Percentiles rank a stretch among this genome's conserved stretches.
phyloP scores from a whole-genome alignment of 1,140 invertebrate species.

The Cotesia chilonis region DNA sequence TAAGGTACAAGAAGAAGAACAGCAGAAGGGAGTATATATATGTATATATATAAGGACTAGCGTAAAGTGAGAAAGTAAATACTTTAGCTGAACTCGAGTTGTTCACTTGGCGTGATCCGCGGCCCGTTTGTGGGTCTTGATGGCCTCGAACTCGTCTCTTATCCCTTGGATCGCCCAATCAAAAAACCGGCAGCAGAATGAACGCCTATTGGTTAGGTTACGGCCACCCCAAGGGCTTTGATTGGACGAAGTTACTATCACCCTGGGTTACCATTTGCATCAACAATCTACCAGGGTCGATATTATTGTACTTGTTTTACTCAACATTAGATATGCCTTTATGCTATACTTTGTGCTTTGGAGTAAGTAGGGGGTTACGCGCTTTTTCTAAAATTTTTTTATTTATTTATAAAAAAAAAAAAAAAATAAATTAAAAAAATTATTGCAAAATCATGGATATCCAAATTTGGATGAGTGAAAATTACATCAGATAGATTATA shows the following conservation, averaged over 20 bases:
- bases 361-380: too few species aligned
- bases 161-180: conserved; percentile 63
- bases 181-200: conserved; percentile 58
- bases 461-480: too few species aligned
- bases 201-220: conserved; percentile 54
- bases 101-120: conserved; percentile 53
- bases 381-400: too few species aligned
- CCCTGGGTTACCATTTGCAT: conserved; percentile 63
- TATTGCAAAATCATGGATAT: too few species aligned
- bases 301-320: conserved; percentile 48
- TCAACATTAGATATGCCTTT: conserved; percentile 8
- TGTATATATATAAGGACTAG: not conserved
- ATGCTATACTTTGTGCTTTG: conserved; percentile 8
- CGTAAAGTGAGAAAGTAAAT: not conserved
- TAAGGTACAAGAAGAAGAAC: not conserved
- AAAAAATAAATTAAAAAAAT: too few species aligned
- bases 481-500: too few species aligned
- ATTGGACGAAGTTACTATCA: conserved; percentile 60
- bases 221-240: conserved; percentile 59
- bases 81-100: conserved; percentile 35
- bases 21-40: not conserved
- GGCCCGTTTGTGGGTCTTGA: conserved; percentile 55
- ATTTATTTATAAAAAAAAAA: too few species aligned
- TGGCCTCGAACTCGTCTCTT: conserved; percentile 63
- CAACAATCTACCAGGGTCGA: conserved; percentile 63